phyloP scores from a whole-genome alignment of 1,140 invertebrate species.

The Macrotrachela quadricornifera region DNA sequence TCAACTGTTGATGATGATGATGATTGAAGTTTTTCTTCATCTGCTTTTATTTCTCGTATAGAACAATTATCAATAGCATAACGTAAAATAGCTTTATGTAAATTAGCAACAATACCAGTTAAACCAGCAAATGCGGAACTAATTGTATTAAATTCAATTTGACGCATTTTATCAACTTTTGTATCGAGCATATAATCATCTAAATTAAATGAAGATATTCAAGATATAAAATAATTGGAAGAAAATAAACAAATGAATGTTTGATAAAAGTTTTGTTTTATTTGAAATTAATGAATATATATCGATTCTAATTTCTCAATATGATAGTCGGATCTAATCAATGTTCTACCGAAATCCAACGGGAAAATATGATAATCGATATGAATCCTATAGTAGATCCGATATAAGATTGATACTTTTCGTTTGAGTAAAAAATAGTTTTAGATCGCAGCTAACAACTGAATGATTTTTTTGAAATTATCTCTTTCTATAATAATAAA shows the following conservation, averaged over 20 bases:
- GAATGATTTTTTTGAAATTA: no score
- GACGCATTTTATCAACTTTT: background rate
- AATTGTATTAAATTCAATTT: constrained; percentile 9
- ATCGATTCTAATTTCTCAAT: no score
- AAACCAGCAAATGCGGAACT: constrained; percentile 3
- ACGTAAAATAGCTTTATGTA: background rate
- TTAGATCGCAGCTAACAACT: no score
- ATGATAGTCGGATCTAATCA: no score
- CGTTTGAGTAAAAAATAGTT: no score
- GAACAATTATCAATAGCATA: background rate
- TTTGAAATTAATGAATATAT: no score
- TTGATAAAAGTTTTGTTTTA: no score
- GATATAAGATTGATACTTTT: no score
- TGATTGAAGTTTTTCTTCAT: background rate
- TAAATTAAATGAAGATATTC: background rate
- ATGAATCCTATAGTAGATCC: no score
- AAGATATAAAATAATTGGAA: no score
- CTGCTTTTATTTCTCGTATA: background rate
- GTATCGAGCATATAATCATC: constrained; percentile 8
- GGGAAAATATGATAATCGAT: background rate
- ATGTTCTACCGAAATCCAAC: background rate
- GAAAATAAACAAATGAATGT: no score
- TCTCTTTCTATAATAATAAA: no score
- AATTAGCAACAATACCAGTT: background rate
- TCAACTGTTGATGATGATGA: background rate